A percentile compares a stretch with the other conserved stretches of the same genome.
Conservation (phyloP, 2,888 invertebrate species). For the Lasioglossum malachurum region DNA sequence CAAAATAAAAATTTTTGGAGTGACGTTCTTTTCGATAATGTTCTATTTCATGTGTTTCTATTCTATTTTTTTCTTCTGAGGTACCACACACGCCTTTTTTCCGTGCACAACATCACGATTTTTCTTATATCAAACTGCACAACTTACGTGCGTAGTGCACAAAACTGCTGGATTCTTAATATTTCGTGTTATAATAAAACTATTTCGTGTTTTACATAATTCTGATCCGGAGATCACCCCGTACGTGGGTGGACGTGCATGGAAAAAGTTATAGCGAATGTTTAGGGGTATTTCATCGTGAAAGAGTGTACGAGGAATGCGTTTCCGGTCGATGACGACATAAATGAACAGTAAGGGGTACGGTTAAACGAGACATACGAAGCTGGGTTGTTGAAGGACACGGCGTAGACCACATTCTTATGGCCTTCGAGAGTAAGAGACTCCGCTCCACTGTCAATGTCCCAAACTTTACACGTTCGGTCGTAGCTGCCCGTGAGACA, state of each 20-base stretch:
- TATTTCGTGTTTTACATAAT: background rate
- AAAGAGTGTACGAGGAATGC: slow-evolving; percentile 15
- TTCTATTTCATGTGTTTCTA: no score
- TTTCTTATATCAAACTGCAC: no score
- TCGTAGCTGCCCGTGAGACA: slow-evolving; percentile 94
- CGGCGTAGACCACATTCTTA: slow-evolving; percentile 93
- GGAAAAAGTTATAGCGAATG: background rate
- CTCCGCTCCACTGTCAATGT: slow-evolving; percentile 90
- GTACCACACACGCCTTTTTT: no score
- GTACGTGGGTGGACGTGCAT: background rate
- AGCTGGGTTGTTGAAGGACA: slow-evolving; percentile 91
- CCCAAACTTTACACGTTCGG: slow-evolving; percentile 93
- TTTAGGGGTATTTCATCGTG: background rate
- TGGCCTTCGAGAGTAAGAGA: slow-evolving; percentile 90
- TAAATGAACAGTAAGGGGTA: slow-evolving; percentile 38
- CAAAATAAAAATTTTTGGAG: background rate
- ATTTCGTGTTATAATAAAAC: background rate
- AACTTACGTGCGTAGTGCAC: no score
- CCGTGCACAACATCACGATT: no score
- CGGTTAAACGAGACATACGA: slow-evolving; percentile 86
- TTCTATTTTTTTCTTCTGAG: no score
- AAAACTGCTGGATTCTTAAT: no score
- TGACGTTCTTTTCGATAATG: no score
- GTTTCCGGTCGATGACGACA: slow-evolving; percentile 43
- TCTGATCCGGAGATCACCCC: background rate